Evolutionary conservation across 2,797 vertebrate species (phyloP).

Genomic region (Phrynocephalus vlangalii): DNA sequence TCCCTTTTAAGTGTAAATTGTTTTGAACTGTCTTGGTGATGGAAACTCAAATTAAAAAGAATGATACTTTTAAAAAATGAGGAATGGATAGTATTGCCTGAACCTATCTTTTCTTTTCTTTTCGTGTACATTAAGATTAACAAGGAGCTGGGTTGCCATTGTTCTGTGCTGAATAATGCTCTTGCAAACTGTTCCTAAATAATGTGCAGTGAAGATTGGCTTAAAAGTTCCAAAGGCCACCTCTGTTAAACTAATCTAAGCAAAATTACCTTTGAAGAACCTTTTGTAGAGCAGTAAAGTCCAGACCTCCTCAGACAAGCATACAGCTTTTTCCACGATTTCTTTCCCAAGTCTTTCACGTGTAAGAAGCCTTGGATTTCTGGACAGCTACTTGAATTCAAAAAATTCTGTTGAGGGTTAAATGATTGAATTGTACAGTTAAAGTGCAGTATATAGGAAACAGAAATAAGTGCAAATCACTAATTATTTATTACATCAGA

Average conservation of each 20-base stretch:
- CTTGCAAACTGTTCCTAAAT: not conserved
- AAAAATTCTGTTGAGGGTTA: constrained; percentile 87
- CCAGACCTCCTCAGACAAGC: constrained; percentile 95
- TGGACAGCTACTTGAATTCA: constrained; percentile 95
- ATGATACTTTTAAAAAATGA: not conserved
- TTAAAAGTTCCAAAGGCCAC: not conserved
- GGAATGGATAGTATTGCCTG: not conserved
- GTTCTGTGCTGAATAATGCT: not conserved
- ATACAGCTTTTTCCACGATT: constrained; percentile 96
- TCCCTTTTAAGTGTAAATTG: not conserved
- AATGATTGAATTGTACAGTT: constrained; percentile 42
- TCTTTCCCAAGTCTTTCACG: constrained; percentile 92
- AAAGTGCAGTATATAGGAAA: not conserved
- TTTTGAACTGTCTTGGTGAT: not conserved
- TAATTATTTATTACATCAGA: not conserved
- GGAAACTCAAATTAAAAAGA: not conserved
- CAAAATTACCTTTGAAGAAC: constrained; percentile 91
- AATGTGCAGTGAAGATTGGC: not conserved
- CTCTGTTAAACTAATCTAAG: constrained; percentile 22
- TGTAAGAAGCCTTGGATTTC: constrained; percentile 96
- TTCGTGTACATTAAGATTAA: not conserved
- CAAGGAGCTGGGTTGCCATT: not conserved
- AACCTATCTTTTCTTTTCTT: not conserved
- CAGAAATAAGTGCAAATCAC: not conserved
- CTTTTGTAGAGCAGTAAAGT: constrained; percentile 96